Conservation (phyloP, 2,888 invertebrate genomes). For the Lycophotia porphyrea region DNA sequence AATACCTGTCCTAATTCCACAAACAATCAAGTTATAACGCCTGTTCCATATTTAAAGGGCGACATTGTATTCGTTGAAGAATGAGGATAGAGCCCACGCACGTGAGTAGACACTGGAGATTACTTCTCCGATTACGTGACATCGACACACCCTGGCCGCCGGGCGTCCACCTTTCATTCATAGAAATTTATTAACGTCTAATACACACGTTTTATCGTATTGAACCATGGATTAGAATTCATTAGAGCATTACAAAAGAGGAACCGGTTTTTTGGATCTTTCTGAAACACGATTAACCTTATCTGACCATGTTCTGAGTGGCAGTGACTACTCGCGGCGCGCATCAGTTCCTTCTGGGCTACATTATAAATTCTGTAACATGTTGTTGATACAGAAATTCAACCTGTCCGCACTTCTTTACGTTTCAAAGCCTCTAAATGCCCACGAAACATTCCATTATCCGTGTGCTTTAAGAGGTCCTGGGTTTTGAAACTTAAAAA, state of each 20-base stretch:
- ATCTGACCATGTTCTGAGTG: conserved; percentile 34
- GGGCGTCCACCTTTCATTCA: conserved; percentile 75
- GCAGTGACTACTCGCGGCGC: conserved; percentile 1
- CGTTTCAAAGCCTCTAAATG: conserved; percentile 58
- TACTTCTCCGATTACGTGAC: conserved; percentile 86
- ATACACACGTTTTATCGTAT: conserved; percentile 55
- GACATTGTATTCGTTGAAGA: conserved; percentile 79
- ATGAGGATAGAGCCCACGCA: conserved; percentile 76
- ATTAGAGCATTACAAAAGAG: conserved; percentile 31
- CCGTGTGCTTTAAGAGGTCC: conserved; percentile 68
- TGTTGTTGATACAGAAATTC: conserved; percentile 35
- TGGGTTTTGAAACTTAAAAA: conserved; percentile 67
- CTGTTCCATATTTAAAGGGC: conserved; percentile 77
- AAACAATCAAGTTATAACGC: conserved; percentile 58
- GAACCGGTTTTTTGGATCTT: conserved; percentile 27
- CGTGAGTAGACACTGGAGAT: conserved; percentile 86
- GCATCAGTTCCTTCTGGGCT: neutral
- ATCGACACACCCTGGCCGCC: conserved; percentile 75
- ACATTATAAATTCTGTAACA: conserved; percentile 22
- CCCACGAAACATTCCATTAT: conserved; percentile 73
- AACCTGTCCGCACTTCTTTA: conserved; percentile 56
- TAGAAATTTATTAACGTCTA: conserved; percentile 70
- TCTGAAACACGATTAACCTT: conserved; percentile 25
- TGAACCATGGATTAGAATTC: conserved; percentile 52
- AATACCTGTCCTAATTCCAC: conserved; percentile 54